Evolutionary conservation across 1,140 invertebrate species (phyloP).

Genomic region (Charaxes varanes): DNA sequence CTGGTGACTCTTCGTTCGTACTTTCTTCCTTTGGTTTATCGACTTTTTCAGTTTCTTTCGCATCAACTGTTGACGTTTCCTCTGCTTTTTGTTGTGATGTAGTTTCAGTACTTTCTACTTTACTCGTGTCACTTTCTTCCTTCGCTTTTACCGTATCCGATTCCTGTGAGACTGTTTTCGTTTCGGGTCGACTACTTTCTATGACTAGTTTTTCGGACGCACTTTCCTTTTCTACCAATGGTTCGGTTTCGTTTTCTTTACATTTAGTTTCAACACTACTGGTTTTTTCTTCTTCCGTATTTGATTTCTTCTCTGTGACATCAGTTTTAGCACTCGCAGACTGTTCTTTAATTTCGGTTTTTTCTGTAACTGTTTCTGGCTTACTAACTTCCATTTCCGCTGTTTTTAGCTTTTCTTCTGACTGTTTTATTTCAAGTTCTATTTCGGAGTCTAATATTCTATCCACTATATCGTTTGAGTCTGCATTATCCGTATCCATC

Average conservation of each 20-base stretch:
- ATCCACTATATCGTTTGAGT: conserved; percentile 56
- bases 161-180: conserved; percentile 8
- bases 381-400: conserved; percentile 13
- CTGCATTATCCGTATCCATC: conserved; percentile 54
- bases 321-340: conserved; percentile 3
- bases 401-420: conserved; percentile 22
- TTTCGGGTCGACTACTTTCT: conserved; percentile 12
- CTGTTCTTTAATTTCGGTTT: not conserved
- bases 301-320: not conserved
- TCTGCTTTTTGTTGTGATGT: conserved; percentile 12
- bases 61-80: conserved; percentile 2
- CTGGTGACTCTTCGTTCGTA: conserved; percentile 22
- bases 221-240: conserved; percentile 16
- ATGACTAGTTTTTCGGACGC: conserved; percentile 17
- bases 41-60: conserved; percentile 14
- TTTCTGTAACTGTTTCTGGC: conserved; percentile 14
- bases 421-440: conserved; percentile 42
- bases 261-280: conserved; percentile 13
- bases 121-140: conserved; percentile 17
- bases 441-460: conserved; percentile 51
- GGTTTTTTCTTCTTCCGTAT: conserved; percentile 10
- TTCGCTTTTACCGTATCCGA: conserved; percentile 11
- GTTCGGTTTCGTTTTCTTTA: conserved; percentile 16
- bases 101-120: conserved; percentile 8
- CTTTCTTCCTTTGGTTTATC: conserved; percentile 24